A percentile compares a stretch with the other conserved stretches of the same genome.
Evolutionary conservation across 2,888 invertebrate genomes (phyloP).

Genomic region (Pollenia angustigena): DNA sequence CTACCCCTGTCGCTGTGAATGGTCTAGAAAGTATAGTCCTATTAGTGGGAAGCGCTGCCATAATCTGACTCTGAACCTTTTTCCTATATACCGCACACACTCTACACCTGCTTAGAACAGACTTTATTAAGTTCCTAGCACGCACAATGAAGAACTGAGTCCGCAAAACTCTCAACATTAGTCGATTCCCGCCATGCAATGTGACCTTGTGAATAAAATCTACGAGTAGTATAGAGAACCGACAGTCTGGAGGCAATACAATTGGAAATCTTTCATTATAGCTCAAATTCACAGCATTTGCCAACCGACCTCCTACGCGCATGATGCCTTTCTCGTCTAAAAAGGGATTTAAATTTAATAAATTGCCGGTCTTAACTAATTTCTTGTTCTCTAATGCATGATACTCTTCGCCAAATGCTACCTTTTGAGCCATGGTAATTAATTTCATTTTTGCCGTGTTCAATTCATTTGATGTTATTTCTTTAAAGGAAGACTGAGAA

Average conservation of each 20-base stretch:
- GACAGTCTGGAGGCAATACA: neutral
- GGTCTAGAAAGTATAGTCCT: conserved; percentile 13
- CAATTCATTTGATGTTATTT: neutral
- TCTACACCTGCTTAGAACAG: neutral
- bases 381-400: neutral
- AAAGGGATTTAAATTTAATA: conserved; percentile 25
- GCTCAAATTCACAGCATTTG: neutral
- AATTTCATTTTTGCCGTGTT: neutral
- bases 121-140: conserved; percentile 2
- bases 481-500: neutral
- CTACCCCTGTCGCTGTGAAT: conserved; percentile 26
- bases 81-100: neutral
- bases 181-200: conserved; percentile 16
- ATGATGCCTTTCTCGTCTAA: conserved; percentile 6
- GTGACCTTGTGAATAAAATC: conserved; percentile 18
- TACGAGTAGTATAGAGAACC: neutral
- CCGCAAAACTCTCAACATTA: neutral
- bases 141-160: conserved; percentile 17
- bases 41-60: conserved; percentile 38
- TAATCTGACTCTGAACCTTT: conserved; percentile 15
- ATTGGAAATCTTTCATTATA: conserved; percentile 22
- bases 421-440: neutral
- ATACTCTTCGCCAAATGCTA: conserved; percentile 3
- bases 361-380: neutral
- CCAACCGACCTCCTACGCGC: conserved; percentile 15